These are phyloP conservation scores for Stenotaenia linearis DNA, from an alignment of 2,888 invertebrate species.

Conservation along the genomic window DNA sequence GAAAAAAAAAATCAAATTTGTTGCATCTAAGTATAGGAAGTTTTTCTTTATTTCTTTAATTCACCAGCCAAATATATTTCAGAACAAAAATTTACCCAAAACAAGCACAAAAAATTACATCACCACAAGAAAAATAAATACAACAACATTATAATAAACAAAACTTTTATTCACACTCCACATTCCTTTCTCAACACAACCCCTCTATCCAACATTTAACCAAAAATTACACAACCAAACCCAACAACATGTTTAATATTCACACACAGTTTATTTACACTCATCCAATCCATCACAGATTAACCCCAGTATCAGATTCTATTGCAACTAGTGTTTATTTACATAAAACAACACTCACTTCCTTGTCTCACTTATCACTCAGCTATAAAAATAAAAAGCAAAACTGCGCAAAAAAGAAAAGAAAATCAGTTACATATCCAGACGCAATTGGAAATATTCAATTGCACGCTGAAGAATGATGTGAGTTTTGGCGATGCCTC, in stretches of 20 bases:
- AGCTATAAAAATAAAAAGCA: not conserved
- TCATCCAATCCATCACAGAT: not conserved
- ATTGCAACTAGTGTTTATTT: slow-evolving; percentile 3
- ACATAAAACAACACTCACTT: not conserved
- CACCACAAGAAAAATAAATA: too few relatives aligned
- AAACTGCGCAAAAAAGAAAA: not conserved
- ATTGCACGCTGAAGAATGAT: not conserved
- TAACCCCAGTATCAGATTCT: not conserved
- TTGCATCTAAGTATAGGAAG: too few relatives aligned
- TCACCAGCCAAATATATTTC: too few relatives aligned
- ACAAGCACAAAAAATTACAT: too few relatives aligned
- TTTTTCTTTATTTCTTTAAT: too few relatives aligned
- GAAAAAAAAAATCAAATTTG: too few relatives aligned
- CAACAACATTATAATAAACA: too few relatives aligned
- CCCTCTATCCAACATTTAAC: not conserved
- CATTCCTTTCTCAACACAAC: not conserved
- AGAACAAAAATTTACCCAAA: too few relatives aligned
- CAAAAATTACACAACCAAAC: not conserved
- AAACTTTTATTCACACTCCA: not conserved
- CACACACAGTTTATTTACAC: not conserved
- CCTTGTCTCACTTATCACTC: not conserved
- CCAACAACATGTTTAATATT: not conserved
- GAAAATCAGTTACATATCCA: not conserved
- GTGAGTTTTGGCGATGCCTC: not conserved
- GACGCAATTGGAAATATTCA: not conserved